Percentiles rank a stretch among this genome's conserved stretches.
Evolutionary conservation across 1,140 invertebrate species (phyloP).

Genomic region (Pseudachorutes palmiensis): DNA sequence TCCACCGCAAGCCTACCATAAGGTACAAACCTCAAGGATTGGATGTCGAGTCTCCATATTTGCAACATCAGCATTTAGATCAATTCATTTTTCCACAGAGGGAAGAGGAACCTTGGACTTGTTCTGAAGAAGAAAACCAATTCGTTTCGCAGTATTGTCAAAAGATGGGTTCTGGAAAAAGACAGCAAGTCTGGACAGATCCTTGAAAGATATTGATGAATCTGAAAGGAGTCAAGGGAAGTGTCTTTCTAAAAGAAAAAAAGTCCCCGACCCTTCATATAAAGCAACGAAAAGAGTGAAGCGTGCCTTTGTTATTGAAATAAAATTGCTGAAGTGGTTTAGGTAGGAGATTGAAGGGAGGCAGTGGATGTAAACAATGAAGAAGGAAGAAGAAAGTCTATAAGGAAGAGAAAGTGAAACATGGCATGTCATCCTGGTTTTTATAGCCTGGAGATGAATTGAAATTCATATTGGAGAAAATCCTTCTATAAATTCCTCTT

Average conservation of each 20-base stretch:
- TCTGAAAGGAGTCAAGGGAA: background rate
- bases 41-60: background rate
- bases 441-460: conserved; percentile 6
- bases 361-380: conserved; percentile 1
- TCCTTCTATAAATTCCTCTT: background rate
- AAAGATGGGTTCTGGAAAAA: background rate
- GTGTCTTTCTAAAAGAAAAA: too few relatives aligned
- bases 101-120: too few relatives aligned
- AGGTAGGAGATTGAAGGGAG: background rate
- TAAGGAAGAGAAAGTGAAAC: background rate
- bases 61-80: background rate
- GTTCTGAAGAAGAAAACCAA: too few relatives aligned
- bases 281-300: too few relatives aligned
- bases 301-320: background rate
- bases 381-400: background rate
- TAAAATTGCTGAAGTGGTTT: background rate
- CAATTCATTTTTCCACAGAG: too few relatives aligned
- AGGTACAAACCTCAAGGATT: background rate
- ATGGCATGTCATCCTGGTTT: conserved; percentile 2
- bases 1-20: background rate
- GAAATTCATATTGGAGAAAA: conserved; percentile 5
- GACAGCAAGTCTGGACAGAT: background rate
- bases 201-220: background rate
- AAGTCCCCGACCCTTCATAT: too few relatives aligned
- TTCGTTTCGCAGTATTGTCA: background rate